Base-by-base conservation (phyloP, 2,113 vertebrate genomes). In the Progne subis region DNA sequence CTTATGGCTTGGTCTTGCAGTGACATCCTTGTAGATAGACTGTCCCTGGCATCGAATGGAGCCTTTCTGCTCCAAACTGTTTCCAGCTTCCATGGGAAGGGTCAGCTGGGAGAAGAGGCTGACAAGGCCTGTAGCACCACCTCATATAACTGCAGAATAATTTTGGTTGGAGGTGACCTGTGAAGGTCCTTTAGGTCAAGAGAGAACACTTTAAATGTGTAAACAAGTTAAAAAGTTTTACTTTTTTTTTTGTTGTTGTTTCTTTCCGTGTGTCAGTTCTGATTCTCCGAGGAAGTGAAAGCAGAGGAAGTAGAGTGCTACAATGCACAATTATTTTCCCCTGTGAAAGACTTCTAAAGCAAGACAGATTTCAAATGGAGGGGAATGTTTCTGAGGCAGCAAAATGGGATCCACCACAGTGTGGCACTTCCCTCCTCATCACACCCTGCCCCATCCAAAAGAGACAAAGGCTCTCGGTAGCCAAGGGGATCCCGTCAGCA, bases 21-120 rank as follows among this genome's bases (percentile, higher is more conserved):
- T 55, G 17, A 31, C 52, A 74, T 15, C 32, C 32, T 57, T 78
- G n/a, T 11, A 78, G 52, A 29, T 5, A 44, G 25, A 28, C 13
- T 23, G 41, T 26, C 24, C 7, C 14, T 4, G 6, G 23, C 37
- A 31, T 8, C 0, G 1, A 44, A 15, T 3, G 14, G 19, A 69
- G 31, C 25, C 14, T 29, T 80, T 29, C 43, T 69, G 31, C 16
- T 65, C 49, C 75, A 59, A 32, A 32, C 8, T 4, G 0, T 72
- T 93, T 76, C 49, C 55, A 74, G 46, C 20, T 69, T 65, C 85
- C 46, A 13, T 26, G n/a, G 29, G 28, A 65, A 16, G 12, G 18
- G 11, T 60, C 32, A 50, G 25, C 13, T 69, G 34, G 59, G 18
- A 68, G 34, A 52, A 37, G 34, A 64, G 50, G 41, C 24, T 69